These are phyloP conservation scores for Bruchidius siliquastri DNA, from an alignment of 2,888 invertebrate genomes.

Conservation along the genomic window DNA sequence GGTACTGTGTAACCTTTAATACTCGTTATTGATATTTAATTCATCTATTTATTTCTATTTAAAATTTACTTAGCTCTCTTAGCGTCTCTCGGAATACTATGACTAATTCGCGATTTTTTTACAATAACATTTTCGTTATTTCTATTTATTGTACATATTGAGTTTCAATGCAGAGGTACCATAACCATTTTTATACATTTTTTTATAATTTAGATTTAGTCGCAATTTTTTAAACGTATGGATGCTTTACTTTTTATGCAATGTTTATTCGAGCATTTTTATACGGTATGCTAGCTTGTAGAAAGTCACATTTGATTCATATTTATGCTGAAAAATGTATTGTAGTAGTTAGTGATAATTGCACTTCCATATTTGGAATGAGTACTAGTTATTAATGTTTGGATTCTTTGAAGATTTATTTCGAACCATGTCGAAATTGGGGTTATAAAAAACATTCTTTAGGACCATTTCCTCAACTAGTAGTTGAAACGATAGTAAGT, in stretches of 20 bases:
- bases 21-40: slow-evolving; percentile 16
- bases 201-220: slow-evolving; percentile 24
- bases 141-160: slow-evolving; percentile 14
- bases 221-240: slow-evolving; percentile 21
- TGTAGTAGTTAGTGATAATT: background rate
- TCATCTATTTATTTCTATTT: slow-evolving; percentile 21
- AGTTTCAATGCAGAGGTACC: slow-evolving; percentile 9
- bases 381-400: too few relatives aligned
- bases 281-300: slow-evolving; percentile 14
- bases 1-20: slow-evolving; percentile 10
- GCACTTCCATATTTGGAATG: too few relatives aligned
- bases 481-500: too few relatives aligned
- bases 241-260: slow-evolving; percentile 22
- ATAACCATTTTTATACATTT: slow-evolving; percentile 5
- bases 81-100: slow-evolving; percentile 1
- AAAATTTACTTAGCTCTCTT: slow-evolving; percentile 22
- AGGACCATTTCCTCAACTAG: too few relatives aligned
- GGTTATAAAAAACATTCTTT: too few relatives aligned
- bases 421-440: too few relatives aligned
- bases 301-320: background rate
- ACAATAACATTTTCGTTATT: background rate
- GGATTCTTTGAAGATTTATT: too few relatives aligned
- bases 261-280: slow-evolving; percentile 25
- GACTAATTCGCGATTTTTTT: slow-evolving; percentile 3
- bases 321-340: background rate